phyloP scores from a whole-genome alignment of 2,888 invertebrate genomes.

The Aspidiotus rigidus region DNA sequence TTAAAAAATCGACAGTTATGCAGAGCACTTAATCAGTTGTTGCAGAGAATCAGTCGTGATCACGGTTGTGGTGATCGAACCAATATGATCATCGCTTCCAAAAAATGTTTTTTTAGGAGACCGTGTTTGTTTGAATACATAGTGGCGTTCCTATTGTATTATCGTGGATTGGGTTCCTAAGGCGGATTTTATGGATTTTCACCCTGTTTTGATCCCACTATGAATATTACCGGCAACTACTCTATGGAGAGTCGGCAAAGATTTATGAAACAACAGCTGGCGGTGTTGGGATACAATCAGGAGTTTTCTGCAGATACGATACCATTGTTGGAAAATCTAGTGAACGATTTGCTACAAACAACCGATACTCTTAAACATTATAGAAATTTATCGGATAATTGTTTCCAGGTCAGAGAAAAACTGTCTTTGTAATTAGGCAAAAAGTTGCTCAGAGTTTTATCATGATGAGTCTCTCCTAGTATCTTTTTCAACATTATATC shows the following conservation, averaged over 20 bases:
- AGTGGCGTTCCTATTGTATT: too few species aligned
- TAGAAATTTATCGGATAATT: constrained; percentile 63
- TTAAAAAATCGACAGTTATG: too few species aligned
- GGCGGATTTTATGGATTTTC: too few species aligned
- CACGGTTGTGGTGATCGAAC: too few species aligned
- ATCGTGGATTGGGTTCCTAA: too few species aligned
- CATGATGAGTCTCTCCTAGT: not conserved
- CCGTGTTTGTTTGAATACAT: too few species aligned
- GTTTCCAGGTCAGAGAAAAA: constrained; percentile 49
- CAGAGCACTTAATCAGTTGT: too few species aligned
- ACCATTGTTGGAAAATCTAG: constrained; percentile 67
- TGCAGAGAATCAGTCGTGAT: too few species aligned
- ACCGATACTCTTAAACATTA: constrained; percentile 79
- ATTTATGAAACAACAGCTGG: constrained; percentile 12
- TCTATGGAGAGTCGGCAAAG: constrained; percentile 14
- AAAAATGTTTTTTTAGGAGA: too few species aligned
- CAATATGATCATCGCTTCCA: too few species aligned
- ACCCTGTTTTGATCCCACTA: not conserved
- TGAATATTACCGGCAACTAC: constrained; percentile 3
- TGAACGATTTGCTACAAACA: constrained; percentile 75
- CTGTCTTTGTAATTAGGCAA: not conserved
- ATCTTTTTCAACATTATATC: not conserved
- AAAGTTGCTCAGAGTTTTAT: not conserved
- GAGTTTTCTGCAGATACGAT: constrained; percentile 56
- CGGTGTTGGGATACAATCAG: constrained; percentile 15